Evolutionary conservation across 2,888 invertebrate genomes (phyloP), one percentile per base, ranked within the genome.

Genomic region (Sphinx pinastri): DNA sequence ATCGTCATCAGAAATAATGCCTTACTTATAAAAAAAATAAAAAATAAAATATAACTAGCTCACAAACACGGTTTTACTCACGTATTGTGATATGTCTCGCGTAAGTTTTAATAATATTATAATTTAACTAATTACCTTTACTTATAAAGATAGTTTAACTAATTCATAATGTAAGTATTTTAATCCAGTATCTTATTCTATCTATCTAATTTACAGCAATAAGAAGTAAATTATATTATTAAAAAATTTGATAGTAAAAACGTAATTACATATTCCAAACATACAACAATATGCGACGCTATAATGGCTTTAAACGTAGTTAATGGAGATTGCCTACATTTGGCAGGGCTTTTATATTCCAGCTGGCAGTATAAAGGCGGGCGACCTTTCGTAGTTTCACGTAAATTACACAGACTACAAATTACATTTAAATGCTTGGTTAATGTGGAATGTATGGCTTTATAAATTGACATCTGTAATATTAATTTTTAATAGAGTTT

Each of bases 271-370:
- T 16, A 38, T 55, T 11, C 19, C 19, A 19, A 19, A 55, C 11
- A 55, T 19, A 55, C 19, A 55, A 54, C 19, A 12, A 10, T 19
- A 55, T 19, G 19, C 55, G 19, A 55, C 19, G 19, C 2, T 55
- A 55, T 19, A 55, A 55, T 55, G 11, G 19, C 55, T 16, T 55
- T 55, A 55, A 55, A 19, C 12, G 55, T 55, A 16, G 54, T 55
- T 55, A 55, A 55, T 55, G 55, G 11, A 55, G 55, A 55, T 55
- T 55, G 55, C 55, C 55, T 19, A 55, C 55, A 55, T 55, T 55
- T 55, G 55, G 19, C 55, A 55, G 55, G 19, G 55, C 55, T 55
- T 55, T 55, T 55, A 55, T 55, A 55, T 55, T 55, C 11, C 19
- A 19, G 55, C 16, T 12, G 11, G 55, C 55, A 16, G 10, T 55